Evolutionary conservation across 1,140 invertebrate genomes (phyloP).

Genomic region (Apocrypta bakeri): DNA sequence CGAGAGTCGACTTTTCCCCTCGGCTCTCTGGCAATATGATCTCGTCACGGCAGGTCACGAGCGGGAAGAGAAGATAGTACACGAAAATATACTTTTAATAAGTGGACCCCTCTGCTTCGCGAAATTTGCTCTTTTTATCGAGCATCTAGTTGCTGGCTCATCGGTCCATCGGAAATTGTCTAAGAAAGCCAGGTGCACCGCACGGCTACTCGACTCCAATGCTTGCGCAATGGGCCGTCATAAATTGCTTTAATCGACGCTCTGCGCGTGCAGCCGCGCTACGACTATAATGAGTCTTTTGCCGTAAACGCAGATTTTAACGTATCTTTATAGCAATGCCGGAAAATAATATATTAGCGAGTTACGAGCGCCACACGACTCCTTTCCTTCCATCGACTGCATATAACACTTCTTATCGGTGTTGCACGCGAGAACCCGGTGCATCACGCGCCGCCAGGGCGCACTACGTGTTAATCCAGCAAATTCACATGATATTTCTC

Average conservation of each 20-base stretch:
- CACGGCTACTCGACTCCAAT: not conserved
- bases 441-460: not conserved
- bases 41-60: not conserved
- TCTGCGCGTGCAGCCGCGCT: too few relatives aligned
- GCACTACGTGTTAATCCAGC: constrained; percentile 20
- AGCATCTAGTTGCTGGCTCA: too few relatives aligned
- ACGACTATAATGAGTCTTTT: too few relatives aligned
- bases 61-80: not conserved
- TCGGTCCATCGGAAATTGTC: too few relatives aligned
- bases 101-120: not conserved
- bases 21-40: constrained; percentile 35
- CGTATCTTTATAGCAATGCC: constrained; percentile 14
- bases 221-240: not conserved
- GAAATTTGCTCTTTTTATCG: too few relatives aligned
- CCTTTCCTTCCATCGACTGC: too few relatives aligned
- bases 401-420: not conserved
- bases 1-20: constrained; percentile 32
- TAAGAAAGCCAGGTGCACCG: not conserved
- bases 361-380: not conserved
- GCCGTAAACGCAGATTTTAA: too few relatives aligned
- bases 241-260: too few relatives aligned
- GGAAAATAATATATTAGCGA: constrained; percentile 17
- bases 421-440: not conserved
- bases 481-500: constrained; percentile 11
- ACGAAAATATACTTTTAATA: constrained; percentile 51